Conservation (phyloP, 2,113 vertebrate genomes). For the Macaca mulatta region DNA sequence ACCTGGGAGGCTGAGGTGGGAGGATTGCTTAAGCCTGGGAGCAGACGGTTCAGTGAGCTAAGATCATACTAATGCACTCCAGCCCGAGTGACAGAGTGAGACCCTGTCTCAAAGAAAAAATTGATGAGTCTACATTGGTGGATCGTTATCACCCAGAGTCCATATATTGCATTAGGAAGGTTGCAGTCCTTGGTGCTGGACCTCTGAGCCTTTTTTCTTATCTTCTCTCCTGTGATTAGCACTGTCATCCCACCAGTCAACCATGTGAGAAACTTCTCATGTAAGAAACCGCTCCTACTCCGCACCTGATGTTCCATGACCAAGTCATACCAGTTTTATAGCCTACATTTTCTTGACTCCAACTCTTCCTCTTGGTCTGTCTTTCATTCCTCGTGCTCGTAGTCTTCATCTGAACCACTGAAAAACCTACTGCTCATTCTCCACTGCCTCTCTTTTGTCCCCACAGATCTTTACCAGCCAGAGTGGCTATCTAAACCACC, state of each 20-base stretch:
- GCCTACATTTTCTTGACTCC: neutral
- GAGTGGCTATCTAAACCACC: neutral
- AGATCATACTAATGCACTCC: too few species aligned
- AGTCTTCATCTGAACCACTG: neutral
- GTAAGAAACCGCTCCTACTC: neutral
- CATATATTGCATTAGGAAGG: neutral
- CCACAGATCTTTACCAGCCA: neutral
- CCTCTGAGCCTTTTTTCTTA: neutral
- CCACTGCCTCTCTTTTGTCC: neutral
- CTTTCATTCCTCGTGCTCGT: neutral
- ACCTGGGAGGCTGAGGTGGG: too few species aligned
- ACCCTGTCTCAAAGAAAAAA: too few species aligned
- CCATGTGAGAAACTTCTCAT: neutral
- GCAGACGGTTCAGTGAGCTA: too few species aligned
- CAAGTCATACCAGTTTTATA: neutral
- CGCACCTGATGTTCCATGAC: neutral
- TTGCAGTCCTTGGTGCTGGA: neutral
- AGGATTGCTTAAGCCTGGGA: too few species aligned
- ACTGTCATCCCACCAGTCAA: neutral
- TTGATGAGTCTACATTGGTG: neutral
- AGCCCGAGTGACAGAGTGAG: too few species aligned
- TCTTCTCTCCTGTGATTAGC: neutral
- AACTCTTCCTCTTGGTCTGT: neutral
- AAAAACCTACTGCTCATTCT: neutral
- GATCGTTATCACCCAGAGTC: neutral